Evolutionary conservation across 2,888 invertebrate genomes (phyloP).

Genomic region (Tromatobia lineatoria): DNA sequence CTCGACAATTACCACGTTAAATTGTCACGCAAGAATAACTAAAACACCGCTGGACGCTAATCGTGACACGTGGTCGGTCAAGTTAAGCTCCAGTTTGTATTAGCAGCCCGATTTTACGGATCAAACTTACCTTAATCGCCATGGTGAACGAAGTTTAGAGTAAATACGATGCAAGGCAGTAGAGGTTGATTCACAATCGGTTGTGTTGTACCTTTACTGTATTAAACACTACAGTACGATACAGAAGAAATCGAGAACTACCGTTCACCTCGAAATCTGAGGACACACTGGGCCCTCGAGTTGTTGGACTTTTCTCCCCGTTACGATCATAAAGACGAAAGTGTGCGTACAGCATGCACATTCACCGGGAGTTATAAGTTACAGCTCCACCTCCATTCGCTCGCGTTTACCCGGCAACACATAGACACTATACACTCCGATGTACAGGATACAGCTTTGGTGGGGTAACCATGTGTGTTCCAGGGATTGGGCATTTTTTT

Average conservation of each 20-base stretch:
- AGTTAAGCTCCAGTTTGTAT: background rate
- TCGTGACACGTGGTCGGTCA: background rate
- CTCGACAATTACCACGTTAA: background rate
- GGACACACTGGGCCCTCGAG: constrained; percentile 77
- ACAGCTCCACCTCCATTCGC: constrained; percentile 35
- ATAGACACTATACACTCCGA: background rate
- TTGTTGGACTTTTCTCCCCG: constrained; percentile 70
- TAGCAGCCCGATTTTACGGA: background rate
- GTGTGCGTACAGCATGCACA: constrained; percentile 70
- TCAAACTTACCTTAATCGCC: constrained; percentile 62
- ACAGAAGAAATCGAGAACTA: constrained; percentile 7
- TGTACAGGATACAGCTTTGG: background rate
- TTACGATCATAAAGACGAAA: constrained; percentile 77
- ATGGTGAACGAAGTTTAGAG: constrained; percentile 38
- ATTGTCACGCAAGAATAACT: background rate
- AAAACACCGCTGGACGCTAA: background rate
- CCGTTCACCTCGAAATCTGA: constrained; percentile 79
- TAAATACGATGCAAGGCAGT: background rate
- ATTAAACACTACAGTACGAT: background rate
- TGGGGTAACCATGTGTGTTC: background rate
- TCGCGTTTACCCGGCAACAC: background rate
- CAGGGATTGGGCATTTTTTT: constrained; percentile 26
- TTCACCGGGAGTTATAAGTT: constrained; percentile 34
- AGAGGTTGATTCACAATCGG: background rate
- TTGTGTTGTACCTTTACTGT: background rate